Percentiles rank a stretch among this genome's conserved stretches.
Conservation (phyloP, 2,888 invertebrate species). For the Meghimatium bilineatum region DNA sequence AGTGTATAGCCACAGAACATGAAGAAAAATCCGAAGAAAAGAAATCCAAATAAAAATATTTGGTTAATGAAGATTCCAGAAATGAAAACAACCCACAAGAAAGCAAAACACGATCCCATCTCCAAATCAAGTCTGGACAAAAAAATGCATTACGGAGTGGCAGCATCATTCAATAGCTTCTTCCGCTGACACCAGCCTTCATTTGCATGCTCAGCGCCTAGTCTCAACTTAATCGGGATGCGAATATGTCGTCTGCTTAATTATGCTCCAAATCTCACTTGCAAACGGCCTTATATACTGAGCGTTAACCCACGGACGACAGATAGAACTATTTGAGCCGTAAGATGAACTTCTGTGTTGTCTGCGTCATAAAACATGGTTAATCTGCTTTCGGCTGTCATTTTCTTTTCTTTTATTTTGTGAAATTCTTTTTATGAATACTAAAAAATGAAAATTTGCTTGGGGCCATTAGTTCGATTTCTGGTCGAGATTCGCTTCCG, state of each 20-base stretch:
- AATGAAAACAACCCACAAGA: not conserved
- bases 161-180: not conserved
- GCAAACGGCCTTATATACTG: not conserved
- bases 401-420: not conserved
- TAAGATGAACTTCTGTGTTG: not conserved
- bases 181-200: not conserved
- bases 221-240: not conserved
- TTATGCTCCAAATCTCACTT: constrained; percentile 3
- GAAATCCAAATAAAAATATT: too few species aligned
- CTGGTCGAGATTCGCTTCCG: not conserved
- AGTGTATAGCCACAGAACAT: too few species aligned
- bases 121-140: not conserved
- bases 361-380: not conserved
- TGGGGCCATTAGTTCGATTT: not conserved
- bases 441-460: not conserved
- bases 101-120: not conserved
- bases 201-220: not conserved
- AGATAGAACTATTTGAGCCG: not conserved
- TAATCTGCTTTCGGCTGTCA: not conserved
- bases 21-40: too few species aligned
- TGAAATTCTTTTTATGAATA: not conserved
- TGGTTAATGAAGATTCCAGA: not conserved
- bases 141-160: not conserved
- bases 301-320: not conserved
- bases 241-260: not conserved